Conservation (phyloP, 2,888 invertebrate species). For the Parnassius smintheus region DNA sequence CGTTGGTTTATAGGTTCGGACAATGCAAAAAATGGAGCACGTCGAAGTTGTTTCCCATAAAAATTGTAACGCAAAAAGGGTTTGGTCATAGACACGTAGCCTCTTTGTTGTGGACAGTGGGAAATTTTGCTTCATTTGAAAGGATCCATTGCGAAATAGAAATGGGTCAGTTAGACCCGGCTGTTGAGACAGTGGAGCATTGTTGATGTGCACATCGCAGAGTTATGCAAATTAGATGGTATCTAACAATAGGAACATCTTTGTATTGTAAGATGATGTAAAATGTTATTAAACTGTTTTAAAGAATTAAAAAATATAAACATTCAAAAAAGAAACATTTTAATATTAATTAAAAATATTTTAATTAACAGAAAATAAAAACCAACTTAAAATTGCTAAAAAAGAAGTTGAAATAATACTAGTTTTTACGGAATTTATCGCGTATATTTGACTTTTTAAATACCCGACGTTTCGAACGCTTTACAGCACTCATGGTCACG, state of each 20-base stretch:
- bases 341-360: no score
- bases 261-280: background rate
- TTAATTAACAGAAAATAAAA: no score
- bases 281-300: background rate
- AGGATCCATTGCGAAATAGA: constrained; percentile 53
- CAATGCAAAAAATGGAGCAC: constrained; percentile 80
- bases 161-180: constrained; percentile 71
- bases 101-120: constrained; percentile 73
- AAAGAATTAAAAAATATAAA: no score
- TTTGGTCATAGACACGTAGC: constrained; percentile 54
- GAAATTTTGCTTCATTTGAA: constrained; percentile 67
- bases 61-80: constrained; percentile 69
- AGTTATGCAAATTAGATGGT: constrained; percentile 69
- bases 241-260: constrained; percentile 45
- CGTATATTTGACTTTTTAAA: no score
- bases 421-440: no score
- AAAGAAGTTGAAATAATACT: no score
- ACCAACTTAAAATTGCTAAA: no score
- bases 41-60: constrained; percentile 74
- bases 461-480: no score
- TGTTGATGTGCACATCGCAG: constrained; percentile 58
- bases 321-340: no score
- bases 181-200: constrained; percentile 52
- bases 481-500: no score
- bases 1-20: constrained; percentile 60